phyloP scores from a whole-genome alignment of 1,140 invertebrate species.

The Gerris buenoi region DNA sequence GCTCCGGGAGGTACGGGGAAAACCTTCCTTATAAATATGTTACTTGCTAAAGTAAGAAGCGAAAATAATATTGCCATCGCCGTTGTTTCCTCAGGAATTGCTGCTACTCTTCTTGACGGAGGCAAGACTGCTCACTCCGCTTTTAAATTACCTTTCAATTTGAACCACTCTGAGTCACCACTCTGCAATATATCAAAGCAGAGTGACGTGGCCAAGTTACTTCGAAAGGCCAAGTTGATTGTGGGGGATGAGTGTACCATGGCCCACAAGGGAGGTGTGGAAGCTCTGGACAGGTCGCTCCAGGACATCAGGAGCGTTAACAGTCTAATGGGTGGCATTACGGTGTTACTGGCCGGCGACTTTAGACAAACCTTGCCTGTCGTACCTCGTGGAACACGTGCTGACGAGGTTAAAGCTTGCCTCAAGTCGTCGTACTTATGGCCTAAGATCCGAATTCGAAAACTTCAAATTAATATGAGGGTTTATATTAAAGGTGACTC shows the following conservation, averaged over 20 bases:
- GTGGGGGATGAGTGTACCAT: constrained; percentile 31
- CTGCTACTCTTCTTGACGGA: constrained; percentile 30
- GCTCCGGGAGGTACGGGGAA: constrained; percentile 1
- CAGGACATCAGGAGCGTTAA: constrained; percentile 23
- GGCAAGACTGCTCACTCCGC: constrained; percentile 28
- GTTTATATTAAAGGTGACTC: constrained; percentile 5
- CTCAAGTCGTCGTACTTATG: constrained; percentile 10
- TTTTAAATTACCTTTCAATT: constrained; percentile 24
- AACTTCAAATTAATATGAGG: constrained; percentile 10
- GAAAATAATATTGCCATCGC: not conserved
- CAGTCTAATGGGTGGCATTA: constrained; percentile 23
- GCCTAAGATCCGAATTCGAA: not conserved
- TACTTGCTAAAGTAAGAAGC: not conserved
- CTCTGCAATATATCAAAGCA: constrained; percentile 28
- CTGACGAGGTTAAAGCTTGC: constrained; percentile 14
- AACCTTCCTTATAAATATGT: not conserved
- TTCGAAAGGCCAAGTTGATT: constrained; percentile 23
- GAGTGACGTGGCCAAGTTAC: constrained; percentile 18
- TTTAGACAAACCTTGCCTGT: constrained; percentile 9
- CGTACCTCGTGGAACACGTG: constrained; percentile 1
- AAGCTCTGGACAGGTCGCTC: constrained; percentile 26
- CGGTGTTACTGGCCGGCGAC: constrained; percentile 2
- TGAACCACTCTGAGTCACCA: constrained; percentile 15
- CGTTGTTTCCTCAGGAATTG: constrained; percentile 30
- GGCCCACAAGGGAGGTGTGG: constrained; percentile 24